These are phyloP conservation scores for Megamerina dolium DNA, from an alignment of 2,888 invertebrate genomes.

Conservation along the genomic window DNA sequence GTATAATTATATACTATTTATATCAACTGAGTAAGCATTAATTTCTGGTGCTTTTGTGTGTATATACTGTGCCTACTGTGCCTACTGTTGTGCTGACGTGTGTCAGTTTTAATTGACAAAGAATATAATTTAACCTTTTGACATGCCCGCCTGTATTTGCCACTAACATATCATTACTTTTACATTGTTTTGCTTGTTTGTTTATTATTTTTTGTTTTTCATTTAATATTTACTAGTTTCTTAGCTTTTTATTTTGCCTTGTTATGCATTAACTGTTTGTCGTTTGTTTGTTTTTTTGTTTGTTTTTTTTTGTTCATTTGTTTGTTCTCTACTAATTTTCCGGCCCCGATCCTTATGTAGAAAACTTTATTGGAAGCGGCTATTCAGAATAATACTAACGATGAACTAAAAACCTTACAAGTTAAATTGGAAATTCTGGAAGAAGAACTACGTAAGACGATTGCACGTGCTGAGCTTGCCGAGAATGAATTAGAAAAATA, in stretches of 20 bases:
- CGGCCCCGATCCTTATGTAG: conserved; percentile 35
- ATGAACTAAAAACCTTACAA: conserved; percentile 54
- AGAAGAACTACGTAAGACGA: conserved; percentile 52
- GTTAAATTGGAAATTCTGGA: conserved; percentile 55
- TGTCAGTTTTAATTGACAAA: no score
- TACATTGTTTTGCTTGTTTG: no score
- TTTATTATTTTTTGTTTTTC: no score
- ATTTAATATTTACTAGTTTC: neutral
- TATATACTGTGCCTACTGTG: no score
- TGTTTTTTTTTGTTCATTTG: conserved; percentile 15
- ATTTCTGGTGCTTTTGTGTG: no score
- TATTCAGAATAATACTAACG: conserved; percentile 51
- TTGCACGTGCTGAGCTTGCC: conserved; percentile 52
- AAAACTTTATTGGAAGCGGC: conserved; percentile 54
- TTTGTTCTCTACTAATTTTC: conserved; percentile 37
- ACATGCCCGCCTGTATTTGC: no score
- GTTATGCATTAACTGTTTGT: neutral
- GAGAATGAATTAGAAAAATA: conserved; percentile 48
- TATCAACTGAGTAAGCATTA: no score
- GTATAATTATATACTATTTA: no score
- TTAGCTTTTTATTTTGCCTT: neutral
- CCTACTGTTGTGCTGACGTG: no score
- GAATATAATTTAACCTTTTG: no score
- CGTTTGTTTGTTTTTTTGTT: conserved; percentile 1
- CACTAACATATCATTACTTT: no score